Conservation (phyloP, 1,140 invertebrate genomes). For the Drosophila pandora region DNA sequence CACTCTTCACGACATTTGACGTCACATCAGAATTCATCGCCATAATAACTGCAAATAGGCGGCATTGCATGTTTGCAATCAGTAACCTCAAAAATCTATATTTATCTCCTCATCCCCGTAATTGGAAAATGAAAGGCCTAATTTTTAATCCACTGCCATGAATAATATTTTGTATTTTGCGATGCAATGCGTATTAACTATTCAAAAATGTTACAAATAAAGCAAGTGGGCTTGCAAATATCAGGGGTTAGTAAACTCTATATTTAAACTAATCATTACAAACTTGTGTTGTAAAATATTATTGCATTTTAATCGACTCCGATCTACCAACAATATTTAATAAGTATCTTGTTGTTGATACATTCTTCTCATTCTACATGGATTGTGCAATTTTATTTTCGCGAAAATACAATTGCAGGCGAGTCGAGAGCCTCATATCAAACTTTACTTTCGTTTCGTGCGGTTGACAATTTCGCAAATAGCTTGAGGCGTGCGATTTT, state of each 20-base stretch:
- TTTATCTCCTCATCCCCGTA: slow-evolving; percentile 46
- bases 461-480: slow-evolving; percentile 50
- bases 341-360: slow-evolving; percentile 10
- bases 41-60: slow-evolving; percentile 50
- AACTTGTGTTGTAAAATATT: not conserved
- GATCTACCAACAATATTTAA: not conserved
- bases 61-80: slow-evolving; percentile 54
- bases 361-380: slow-evolving; percentile 3
- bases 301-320: not conserved
- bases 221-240: not conserved
- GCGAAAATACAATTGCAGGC: slow-evolving; percentile 21
- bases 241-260: not conserved
- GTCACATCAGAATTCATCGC: slow-evolving; percentile 19
- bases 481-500: slow-evolving; percentile 5
- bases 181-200: not conserved
- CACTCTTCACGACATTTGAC: slow-evolving; percentile 5
- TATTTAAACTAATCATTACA: no score
- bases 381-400: slow-evolving; percentile 32
- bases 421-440: slow-evolving; percentile 40
- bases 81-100: slow-evolving; percentile 59
- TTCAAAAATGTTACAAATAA: not conserved
- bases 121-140: slow-evolving; percentile 19
- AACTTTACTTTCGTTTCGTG: slow-evolving; percentile 56
- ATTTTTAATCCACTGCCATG: not conserved
- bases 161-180: not conserved